Base-by-base conservation (phyloP, 2,797 vertebrate species). In the Apogon talboti region DNA sequence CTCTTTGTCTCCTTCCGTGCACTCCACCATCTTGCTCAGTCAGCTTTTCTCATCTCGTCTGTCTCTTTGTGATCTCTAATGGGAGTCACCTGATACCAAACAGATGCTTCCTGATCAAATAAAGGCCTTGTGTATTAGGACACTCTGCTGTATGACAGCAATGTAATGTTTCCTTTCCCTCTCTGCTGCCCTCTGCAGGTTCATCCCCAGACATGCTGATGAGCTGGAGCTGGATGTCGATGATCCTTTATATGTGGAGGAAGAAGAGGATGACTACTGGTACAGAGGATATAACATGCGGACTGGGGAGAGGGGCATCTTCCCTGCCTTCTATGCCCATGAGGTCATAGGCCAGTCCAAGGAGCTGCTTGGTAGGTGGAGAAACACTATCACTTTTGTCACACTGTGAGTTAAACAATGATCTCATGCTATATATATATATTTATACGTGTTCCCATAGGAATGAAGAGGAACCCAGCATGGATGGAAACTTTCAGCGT, bases 251-350 rank as follows among this genome's bases (percentile, higher is more conserved):
- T 94, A 95, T 56, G 96, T 99, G 75, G 97, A 98, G 85, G 94
- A 96, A 43, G 97, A 99, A 80, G 98, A 98, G 76, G 98, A 98
- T 1, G 98, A 98, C 84, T 99, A 97, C 86, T 99, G 98, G 98
- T 99, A 96, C 89, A 91, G 95, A 15, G 98, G 98, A 11, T 98
- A 98, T 83, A 99, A 99, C 90, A 99, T 99, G 98, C 92, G 97
- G 6, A 99, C 98, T 0, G 98, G 98, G 4, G 97, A 98, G 82
- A 90, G 94, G 2, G 98, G 98, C 0, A 97, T 99, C 66, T 99
- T 99, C 77, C 98, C 98, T 0, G 97, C 97, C 35, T 99, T 98
- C 89, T 99, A 99, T 0, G 98, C 97, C 47, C 96, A 98, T 0
- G 96, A 97, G 42, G 96, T 98, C 19, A 91, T 96, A 0, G 92